Evolutionary conservation across 1,140 invertebrate genomes (phyloP).

Genomic region (Potamilus streckersoni): DNA sequence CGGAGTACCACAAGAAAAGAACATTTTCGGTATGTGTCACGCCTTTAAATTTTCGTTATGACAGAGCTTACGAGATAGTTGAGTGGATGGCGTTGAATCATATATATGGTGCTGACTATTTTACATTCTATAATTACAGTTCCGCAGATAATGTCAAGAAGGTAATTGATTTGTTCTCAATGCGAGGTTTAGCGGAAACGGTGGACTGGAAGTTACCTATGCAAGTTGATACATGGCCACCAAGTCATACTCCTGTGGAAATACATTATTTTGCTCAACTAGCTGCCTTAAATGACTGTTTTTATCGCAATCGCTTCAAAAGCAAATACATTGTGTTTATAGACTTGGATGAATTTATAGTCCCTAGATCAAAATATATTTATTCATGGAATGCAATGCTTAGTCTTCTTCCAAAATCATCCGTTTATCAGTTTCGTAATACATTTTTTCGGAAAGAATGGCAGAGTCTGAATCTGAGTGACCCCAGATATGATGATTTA

Average conservation of each 20-base stretch:
- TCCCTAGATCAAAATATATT: slow-evolving; percentile 29
- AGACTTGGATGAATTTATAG: slow-evolving; percentile 48
- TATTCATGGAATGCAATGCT: slow-evolving; percentile 22
- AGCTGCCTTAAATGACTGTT: slow-evolving; percentile 47
- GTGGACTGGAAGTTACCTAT: slow-evolving; percentile 89
- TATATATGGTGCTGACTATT: slow-evolving; percentile 86
- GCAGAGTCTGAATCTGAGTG: slow-evolving; percentile 4
- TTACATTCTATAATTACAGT: slow-evolving; percentile 94
- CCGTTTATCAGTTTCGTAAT: slow-evolving; percentile 21
- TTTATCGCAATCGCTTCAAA: slow-evolving; percentile 34
- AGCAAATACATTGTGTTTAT: slow-evolving; percentile 33
- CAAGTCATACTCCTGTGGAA: not conserved
- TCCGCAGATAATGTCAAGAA: slow-evolving; percentile 78
- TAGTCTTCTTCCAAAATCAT: not conserved
- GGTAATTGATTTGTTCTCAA: slow-evolving; percentile 80
- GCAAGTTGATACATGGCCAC: slow-evolving; percentile 46
- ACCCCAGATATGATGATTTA: no score
- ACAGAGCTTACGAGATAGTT: slow-evolving; percentile 80
- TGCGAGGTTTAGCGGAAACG: slow-evolving; percentile 76
- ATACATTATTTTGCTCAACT: slow-evolving; percentile 24
- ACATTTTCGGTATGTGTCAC: slow-evolving; percentile 91
- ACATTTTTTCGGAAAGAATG: slow-evolving; percentile 47
- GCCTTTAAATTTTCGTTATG: slow-evolving; percentile 91
- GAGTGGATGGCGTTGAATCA: slow-evolving; percentile 93
- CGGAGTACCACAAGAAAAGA: not conserved